A percentile compares a stretch with the other conserved stretches of the same genome.
Conservation (phyloP, 2,888 invertebrate species). For the Molanna angustata region DNA sequence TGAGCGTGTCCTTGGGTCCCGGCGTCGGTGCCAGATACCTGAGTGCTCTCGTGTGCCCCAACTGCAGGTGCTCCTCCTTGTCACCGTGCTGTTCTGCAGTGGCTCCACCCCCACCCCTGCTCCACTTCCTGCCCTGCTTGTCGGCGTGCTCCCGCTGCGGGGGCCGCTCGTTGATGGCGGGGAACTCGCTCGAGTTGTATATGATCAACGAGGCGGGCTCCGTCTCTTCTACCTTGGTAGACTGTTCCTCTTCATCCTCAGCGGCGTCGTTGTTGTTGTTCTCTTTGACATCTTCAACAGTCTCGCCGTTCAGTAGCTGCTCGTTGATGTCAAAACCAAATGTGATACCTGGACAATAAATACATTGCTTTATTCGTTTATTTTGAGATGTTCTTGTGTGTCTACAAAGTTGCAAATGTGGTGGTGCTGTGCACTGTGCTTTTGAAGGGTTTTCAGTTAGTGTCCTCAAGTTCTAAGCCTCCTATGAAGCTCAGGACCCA, state of each 20-base stretch:
- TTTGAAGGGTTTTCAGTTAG: no score
- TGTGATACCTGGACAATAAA: no score
- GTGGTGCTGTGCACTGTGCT: no score
- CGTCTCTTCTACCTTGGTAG: conserved; percentile 3
- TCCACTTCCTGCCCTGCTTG: neutral
- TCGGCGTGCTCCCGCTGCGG: neutral
- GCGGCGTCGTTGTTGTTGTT: neutral
- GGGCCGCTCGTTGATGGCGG: conserved; percentile 31
- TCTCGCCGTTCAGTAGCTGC: conserved; percentile 58
- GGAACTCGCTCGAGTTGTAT: conserved; percentile 33
- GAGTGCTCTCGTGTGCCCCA: conserved; percentile 36
- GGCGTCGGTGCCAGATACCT: conserved; percentile 45
- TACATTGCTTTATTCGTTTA: no score
- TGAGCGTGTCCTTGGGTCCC: conserved; percentile 43
- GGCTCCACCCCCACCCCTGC: neutral
- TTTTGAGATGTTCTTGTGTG: no score
- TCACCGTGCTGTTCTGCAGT: neutral
- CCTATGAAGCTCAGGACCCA: no score
- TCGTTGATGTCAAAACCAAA: conserved; percentile 81
- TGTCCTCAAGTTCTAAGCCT: no score
- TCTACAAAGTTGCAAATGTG: no score
- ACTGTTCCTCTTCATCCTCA: neutral
- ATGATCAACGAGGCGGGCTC: conserved; percentile 11
- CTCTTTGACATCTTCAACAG: conserved; percentile 32
- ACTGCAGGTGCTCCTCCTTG: conserved; percentile 29